Evolutionary conservation across 2,113 vertebrate genomes (phyloP).

Genomic region (Procavia capensis): DNA sequence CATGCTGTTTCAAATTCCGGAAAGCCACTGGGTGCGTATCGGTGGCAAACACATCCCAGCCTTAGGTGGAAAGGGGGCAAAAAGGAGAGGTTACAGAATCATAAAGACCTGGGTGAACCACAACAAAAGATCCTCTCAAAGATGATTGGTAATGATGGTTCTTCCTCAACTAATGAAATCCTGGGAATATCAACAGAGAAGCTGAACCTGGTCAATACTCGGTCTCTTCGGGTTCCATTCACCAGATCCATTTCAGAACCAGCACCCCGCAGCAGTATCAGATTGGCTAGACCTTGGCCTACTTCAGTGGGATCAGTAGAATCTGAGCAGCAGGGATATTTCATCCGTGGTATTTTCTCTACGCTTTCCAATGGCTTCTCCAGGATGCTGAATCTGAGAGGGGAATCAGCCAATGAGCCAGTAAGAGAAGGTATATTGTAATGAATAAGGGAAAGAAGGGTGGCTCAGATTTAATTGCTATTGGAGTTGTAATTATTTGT

Average conservation of each 20-base stretch:
- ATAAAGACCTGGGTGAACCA: neutral
- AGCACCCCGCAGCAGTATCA: neutral
- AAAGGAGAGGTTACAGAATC: slow-evolving; percentile 51
- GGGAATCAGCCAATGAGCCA: slow-evolving; percentile 74
- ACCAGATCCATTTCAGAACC: slow-evolving; percentile 88
- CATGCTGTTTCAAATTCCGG: slow-evolving; percentile 64
- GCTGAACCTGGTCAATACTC: neutral
- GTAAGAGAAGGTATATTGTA: slow-evolving; percentile 78
- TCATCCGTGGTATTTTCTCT: slow-evolving; percentile 84
- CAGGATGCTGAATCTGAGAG: slow-evolving; percentile 83
- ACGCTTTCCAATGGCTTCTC: slow-evolving; percentile 86
- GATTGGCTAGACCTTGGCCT: slow-evolving; percentile 9
- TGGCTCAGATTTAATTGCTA: slow-evolving; percentile 55
- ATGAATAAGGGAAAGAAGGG: slow-evolving; percentile 37
- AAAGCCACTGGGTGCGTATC: slow-evolving; percentile 73
- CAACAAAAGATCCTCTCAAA: slow-evolving; percentile 57
- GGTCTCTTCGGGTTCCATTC: slow-evolving; percentile 79
- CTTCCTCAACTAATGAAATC: neutral
- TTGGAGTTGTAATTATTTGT: slow-evolving; percentile 51
- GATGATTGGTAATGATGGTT: neutral
- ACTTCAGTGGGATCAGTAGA: slow-evolving; percentile 63
- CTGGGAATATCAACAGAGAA: neutral
- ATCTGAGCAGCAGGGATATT: slow-evolving; percentile 78
- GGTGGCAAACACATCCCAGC: slow-evolving; percentile 82
- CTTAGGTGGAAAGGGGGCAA: slow-evolving; percentile 75